Percentiles rank a stretch among this genome's conserved stretches.
These are phyloP conservation scores for Steinernema khuongi DNA, from an alignment of 1,140 invertebrate species.

Conservation along the genomic window DNA sequence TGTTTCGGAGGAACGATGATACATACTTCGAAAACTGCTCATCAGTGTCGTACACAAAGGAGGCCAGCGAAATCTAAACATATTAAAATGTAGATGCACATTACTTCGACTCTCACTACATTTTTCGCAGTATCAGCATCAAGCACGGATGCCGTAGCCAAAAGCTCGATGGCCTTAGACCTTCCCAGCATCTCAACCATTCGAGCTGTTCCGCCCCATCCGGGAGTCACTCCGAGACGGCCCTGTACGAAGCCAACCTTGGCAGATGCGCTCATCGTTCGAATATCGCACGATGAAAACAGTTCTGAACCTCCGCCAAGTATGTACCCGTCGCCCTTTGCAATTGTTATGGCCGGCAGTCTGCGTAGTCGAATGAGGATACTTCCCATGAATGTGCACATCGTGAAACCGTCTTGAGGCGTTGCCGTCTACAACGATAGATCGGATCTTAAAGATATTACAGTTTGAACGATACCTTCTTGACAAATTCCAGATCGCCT, in stretches of 20 bases:
- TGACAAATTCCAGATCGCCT: conserved; percentile 27
- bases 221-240: conserved; percentile 12
- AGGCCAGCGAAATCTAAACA: neutral
- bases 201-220: conserved; percentile 18
- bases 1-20: neutral
- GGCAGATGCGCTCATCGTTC: neutral
- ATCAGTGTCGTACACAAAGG: neutral
- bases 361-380: conserved; percentile 16
- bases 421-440: conserved; percentile 14
- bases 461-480: conserved; percentile 14
- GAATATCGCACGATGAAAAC: conserved; percentile 16
- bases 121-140: neutral
- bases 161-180: conserved; percentile 18
- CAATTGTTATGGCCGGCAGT: conserved; percentile 17
- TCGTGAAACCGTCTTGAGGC: conserved; percentile 18
- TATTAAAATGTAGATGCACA: neutral
- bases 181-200: conserved; percentile 21
- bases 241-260: conserved; percentile 22
- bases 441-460: neutral
- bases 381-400: conserved; percentile 16
- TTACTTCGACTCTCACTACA: neutral
- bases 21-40: neutral
- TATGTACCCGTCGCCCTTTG: conserved; percentile 15
- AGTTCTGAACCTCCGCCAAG: conserved; percentile 20
- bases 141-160: conserved; percentile 17